Conservation (phyloP, 2,113 vertebrate genomes). For the Spea bombifrons region DNA sequence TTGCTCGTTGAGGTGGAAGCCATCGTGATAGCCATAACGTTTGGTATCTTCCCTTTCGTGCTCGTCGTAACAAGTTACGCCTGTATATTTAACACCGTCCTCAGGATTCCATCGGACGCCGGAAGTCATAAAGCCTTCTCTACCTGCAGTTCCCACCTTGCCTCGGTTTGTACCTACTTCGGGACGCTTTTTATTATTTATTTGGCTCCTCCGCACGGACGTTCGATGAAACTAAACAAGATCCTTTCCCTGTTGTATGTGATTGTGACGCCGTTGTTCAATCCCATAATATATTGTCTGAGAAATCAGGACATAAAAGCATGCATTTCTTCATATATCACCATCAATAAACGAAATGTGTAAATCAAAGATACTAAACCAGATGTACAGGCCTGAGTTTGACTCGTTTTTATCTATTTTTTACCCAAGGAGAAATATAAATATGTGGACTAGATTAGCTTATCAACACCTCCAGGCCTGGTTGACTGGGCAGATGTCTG, state of each 20-base stretch:
- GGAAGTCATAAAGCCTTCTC: slow-evolving; percentile 53
- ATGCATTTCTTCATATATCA: no score
- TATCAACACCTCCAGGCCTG: no score
- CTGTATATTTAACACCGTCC: slow-evolving; percentile 35
- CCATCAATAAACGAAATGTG: no score
- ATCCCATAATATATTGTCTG: slow-evolving; percentile 24
- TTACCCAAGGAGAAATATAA: no score
- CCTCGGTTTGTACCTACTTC: slow-evolving; percentile 50
- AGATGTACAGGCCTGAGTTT: no score
- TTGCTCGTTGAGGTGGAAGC: slow-evolving; percentile 33
- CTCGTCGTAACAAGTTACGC: slow-evolving; percentile 51
- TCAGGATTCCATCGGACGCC: slow-evolving; percentile 40
- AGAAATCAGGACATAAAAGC: slow-evolving; percentile 13
- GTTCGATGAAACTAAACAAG: neutral
- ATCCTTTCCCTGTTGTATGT: slow-evolving; percentile 8
- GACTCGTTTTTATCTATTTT: no score
- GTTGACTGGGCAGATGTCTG: no score
- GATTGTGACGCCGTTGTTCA: slow-evolving; percentile 14
- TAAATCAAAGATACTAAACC: no score
- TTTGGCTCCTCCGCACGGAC: slow-evolving; percentile 17
- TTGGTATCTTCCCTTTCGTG: slow-evolving; percentile 46
- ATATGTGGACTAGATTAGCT: no score
- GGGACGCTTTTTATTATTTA: slow-evolving; percentile 52
- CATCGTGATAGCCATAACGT: slow-evolving; percentile 43
- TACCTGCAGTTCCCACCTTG: slow-evolving; percentile 55